Conservation (phyloP, 2,888 invertebrate genomes). For the Acronicta leporina region DNA sequence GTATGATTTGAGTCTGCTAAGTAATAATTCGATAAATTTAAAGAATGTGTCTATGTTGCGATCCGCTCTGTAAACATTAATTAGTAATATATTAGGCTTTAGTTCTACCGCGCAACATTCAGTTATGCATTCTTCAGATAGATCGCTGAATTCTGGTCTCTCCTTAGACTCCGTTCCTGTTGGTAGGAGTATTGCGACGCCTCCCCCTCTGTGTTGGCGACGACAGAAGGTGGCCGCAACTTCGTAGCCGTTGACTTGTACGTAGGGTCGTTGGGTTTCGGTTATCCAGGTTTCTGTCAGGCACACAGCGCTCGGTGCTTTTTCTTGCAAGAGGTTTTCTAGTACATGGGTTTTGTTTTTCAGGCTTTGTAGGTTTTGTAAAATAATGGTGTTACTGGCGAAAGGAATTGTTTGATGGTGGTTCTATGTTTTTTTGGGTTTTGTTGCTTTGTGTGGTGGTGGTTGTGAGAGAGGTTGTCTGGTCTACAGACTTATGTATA, state of each 20-base stretch:
- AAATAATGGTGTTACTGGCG: not conserved
- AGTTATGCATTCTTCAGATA: not conserved
- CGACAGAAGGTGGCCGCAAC: not conserved
- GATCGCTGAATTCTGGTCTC: not conserved
- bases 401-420: not conserved
- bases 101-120: too few relatives aligned
- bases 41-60: not conserved
- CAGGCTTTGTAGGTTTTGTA: not conserved
- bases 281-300: not conserved
- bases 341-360: not conserved
- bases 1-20: too few relatives aligned
- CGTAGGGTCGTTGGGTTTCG: not conserved
- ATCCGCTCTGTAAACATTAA: not conserved
- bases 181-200: not conserved
- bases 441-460: too few relatives aligned
- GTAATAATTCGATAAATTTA: not conserved
- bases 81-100: not conserved
- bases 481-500: too few relatives aligned
- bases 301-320: not conserved
- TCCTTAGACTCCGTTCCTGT: not conserved
- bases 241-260: not conserved
- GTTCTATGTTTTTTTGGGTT: too few relatives aligned
- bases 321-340: not conserved
- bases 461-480: too few relatives aligned
- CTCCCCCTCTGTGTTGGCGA: not conserved